Base-by-base conservation (phyloP, 2,797 vertebrate genomes). In the Microchirus variegatus region DNA sequence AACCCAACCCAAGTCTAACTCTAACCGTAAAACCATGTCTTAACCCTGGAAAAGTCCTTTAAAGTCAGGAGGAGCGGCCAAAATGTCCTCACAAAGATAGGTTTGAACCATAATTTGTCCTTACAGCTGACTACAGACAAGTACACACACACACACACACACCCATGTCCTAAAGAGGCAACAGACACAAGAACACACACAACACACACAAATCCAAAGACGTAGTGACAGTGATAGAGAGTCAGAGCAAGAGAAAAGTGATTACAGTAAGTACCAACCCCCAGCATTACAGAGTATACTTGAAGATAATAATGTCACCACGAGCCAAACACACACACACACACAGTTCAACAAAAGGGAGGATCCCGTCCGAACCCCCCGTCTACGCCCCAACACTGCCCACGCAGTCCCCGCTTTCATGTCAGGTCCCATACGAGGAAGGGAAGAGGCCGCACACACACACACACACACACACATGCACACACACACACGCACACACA, bases 231-330 rank as follows among this genome's bases (percentile, higher is more conserved):
- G 75, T 71, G 73, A 81, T 59, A 49, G 65, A 82, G 67, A 59
- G 74, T 77, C 15, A 18, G 56, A 72, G 51, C 7, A 35, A 54
- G 54, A 74, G 55, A 17, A 78, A 78, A 78, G 26, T 78, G 69
- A 86, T 89, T 83, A 81, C 75, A 69, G 60, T 82, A 75, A 86
- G 75, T 57, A 77, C 73, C 70, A 44, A 13, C 65, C 73, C 68
- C 70, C 61, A 11, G 53, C 61, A 53, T 63, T 65, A 75, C 19
- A 43, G 63, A 55, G 17, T 57, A 57, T 19, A 59, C 66, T 61
- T 55, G 46, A 60, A 60, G 66, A 78, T 79, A 74, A 85, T 75
- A 13, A 69, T 44, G 54, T 78, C 75, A 73, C 69, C 46, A 6
- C 8, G 37, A 67, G 73, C 75, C 80, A 73, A 53, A 73, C 17